Conservation (phyloP, 2,888 invertebrate genomes). For the Campaea margaritaria region DNA sequence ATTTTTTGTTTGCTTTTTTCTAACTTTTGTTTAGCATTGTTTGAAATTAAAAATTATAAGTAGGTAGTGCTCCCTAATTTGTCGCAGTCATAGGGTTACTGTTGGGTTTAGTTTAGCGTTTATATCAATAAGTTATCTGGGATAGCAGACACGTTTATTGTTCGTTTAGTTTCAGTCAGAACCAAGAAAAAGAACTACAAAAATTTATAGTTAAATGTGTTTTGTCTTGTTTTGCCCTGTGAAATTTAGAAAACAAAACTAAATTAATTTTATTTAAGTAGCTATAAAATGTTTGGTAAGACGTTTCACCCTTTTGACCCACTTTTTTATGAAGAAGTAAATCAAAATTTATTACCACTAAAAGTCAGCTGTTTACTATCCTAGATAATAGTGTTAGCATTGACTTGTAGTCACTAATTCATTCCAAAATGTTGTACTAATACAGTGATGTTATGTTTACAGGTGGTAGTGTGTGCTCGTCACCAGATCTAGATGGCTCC, state of each 20-base stretch:
- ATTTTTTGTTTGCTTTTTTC: conserved; percentile 23
- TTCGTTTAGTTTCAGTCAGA: too few species aligned
- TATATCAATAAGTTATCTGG: conserved; percentile 14
- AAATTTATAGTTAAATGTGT: too few species aligned
- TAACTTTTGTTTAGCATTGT: too few species aligned
- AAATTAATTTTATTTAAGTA: too few species aligned
- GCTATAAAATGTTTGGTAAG: not conserved
- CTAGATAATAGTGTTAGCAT: not conserved
- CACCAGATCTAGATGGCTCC: conserved; percentile 89
- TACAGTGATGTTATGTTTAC: conserved; percentile 49
- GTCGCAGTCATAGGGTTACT: conserved; percentile 14
- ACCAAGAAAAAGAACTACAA: too few species aligned
- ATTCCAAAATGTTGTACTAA: conserved; percentile 1
- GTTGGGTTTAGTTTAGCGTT: conserved; percentile 27
- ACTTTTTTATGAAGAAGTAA: too few species aligned
- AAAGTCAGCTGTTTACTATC: conserved; percentile 5
- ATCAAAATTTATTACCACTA: not conserved
- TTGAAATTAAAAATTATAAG: not conserved
- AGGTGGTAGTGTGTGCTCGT: conserved; percentile 91
- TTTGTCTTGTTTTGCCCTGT: too few species aligned
- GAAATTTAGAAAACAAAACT: not conserved
- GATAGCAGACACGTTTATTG: conserved; percentile 1
- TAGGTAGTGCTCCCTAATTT: conserved; percentile 25
- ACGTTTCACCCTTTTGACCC: too few species aligned
- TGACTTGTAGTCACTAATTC: not conserved